phyloP scores from a whole-genome alignment of 2,113 vertebrate genomes.

The Siniperca knerii region DNA sequence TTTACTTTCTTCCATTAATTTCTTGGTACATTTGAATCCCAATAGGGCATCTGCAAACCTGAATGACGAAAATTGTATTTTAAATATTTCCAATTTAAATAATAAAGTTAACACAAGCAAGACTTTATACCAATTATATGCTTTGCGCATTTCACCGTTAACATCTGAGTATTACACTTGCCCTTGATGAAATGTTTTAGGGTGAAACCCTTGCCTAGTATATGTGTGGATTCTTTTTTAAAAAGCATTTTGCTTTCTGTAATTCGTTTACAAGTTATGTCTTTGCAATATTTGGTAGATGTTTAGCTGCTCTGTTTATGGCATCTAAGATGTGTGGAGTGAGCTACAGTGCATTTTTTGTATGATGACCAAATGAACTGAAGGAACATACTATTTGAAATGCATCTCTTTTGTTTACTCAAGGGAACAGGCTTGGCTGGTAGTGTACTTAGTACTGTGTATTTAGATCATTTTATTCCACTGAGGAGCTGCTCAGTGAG shows the following conservation, averaged over 20 bases:
- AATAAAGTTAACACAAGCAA: conserved; percentile 13
- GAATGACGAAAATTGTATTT: not conserved
- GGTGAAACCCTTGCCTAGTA: conserved; percentile 45
- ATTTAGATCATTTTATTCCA: conserved; percentile 34
- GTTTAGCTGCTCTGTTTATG: conserved; percentile 55
- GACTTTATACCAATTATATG: conserved; percentile 14
- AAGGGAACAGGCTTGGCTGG: conserved; percentile 51
- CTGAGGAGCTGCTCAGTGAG: conserved; percentile 8
- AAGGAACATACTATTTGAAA: conserved; percentile 63
- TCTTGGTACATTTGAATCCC: conserved; percentile 51
- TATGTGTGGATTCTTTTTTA: conserved; percentile 36
- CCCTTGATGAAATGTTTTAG: conserved; percentile 30
- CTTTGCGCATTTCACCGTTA: conserved; percentile 56
- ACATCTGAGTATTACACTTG: conserved; percentile 37
- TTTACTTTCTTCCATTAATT: conserved; percentile 30
- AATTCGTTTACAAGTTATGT: conserved; percentile 73
- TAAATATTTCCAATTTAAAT: conserved; percentile 24
- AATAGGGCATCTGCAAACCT: not conserved
- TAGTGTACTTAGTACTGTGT: conserved; percentile 27
- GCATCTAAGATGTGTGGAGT: conserved; percentile 45
- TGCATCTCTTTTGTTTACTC: conserved; percentile 57
- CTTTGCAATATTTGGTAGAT: conserved; percentile 52
- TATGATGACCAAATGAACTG: conserved; percentile 72
- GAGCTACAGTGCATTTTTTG: conserved; percentile 60
- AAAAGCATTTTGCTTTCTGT: conserved; percentile 31